A percentile compares a stretch with the other conserved stretches of the same genome.
phyloP scores from a whole-genome alignment of 2,888 invertebrate genomes.

The Nomada flava region DNA sequence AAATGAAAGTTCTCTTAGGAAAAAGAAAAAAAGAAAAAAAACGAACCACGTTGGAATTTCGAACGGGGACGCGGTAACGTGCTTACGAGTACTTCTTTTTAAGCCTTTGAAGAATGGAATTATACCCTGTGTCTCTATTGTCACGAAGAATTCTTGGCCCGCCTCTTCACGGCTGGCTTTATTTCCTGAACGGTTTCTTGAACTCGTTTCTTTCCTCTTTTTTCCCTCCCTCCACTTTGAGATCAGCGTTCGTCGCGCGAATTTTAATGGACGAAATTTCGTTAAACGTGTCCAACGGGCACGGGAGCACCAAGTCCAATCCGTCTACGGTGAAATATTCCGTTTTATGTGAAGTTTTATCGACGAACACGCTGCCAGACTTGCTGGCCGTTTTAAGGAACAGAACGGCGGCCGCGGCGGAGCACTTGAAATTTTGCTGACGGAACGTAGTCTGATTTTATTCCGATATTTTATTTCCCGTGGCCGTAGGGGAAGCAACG shows the following conservation, averaged over 20 bases:
- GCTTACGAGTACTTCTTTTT: constrained; percentile 11
- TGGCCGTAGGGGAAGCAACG: too few species aligned
- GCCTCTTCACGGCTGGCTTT: not conserved
- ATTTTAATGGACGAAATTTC: not conserved
- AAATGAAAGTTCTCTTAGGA: constrained; percentile 41
- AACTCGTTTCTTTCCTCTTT: constrained; percentile 4
- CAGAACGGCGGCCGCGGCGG: too few species aligned
- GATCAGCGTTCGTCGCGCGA: too few species aligned
- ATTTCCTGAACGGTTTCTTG: constrained; percentile 13
- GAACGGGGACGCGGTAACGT: constrained; percentile 15
- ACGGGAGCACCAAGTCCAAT: not conserved
- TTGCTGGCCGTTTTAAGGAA: not conserved
- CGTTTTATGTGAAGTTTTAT: not conserved
- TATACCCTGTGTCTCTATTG: constrained; percentile 20
- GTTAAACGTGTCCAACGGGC: too few species aligned
- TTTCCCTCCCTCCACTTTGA: not conserved
- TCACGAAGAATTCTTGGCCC: constrained; percentile 3
- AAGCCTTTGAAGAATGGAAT: constrained; percentile 29
- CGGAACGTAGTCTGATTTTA: not conserved
- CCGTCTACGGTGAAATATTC: not conserved
- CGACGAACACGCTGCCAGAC: not conserved
- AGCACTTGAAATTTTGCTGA: not conserved
- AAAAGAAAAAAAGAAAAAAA: not conserved
- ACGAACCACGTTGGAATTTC: not conserved
- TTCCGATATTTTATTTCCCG: constrained; percentile 3